Base-by-base conservation (phyloP, 2,888 invertebrate genomes). In the Hyles lineata region DNA sequence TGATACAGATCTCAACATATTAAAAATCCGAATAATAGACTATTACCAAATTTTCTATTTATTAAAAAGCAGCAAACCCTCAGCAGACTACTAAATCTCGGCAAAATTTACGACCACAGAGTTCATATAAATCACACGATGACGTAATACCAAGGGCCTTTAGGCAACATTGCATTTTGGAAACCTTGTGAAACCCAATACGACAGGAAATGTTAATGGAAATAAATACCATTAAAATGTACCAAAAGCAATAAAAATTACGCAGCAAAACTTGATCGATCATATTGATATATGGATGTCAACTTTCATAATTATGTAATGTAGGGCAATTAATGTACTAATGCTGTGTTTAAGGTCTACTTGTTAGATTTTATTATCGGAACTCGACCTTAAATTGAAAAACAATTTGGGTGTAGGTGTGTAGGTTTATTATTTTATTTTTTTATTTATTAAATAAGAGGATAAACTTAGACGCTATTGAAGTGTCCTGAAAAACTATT, bases 231-330 rank as follows among this genome's bases (percentile, higher is more conserved):
- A 72, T 70, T 72, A 70, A 70, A 72, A 70, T 32, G 50, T 69
- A 72, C 69, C 70, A 43, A 72, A 78, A 79, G 82, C 76, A 35
- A 85, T 86, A 85, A 85, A 84, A 84, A 76, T 80, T 81, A 77
- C 78, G 79, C 72, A 78, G 75, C 63, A n/a, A 83, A 84, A 87
- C 83, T 81, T 81, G 82, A 77, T 81, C 77, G 75, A 75, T 78
- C 73, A 75, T 82, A 79, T 70, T 74, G 63, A 73, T 76, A 77
- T 85, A 86, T 83, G 85, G 84, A 85, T 88, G 88, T 84, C 89
- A 85, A 87, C 89, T 90, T 90, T 90, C 87, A 73, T 80, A 74
- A 74, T 88, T 86, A 78, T 82, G 79, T 83, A 84, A 87, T 60
- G 32, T 50, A 23, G 69, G 52, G 63, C 23, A 60, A 71, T 67